Evolutionary conservation across 2,113 vertebrate genomes (phyloP), one percentile per base, ranked within the genome.

Genomic region (Peucedramus taeniatus): DNA sequence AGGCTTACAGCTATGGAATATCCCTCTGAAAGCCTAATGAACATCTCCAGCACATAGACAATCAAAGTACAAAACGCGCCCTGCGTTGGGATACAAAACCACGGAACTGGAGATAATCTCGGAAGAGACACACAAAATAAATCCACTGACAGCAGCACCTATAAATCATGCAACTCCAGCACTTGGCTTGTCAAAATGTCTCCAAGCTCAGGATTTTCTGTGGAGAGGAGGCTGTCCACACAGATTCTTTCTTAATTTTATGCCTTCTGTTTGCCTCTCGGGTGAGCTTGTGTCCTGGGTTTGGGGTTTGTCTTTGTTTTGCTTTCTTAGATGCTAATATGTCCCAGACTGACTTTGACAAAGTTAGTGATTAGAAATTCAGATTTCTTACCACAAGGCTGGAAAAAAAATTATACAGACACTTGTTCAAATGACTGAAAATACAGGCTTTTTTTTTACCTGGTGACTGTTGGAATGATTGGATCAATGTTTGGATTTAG

Each of bases 1-100:
- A 98, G 98, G 98, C 98, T 98, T 98, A 97, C 97, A 98, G 98
- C 98, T 97, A 97, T 97, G 98, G 98, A 98, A 98, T 98, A 98
- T 97, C 96, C 98, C 97, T 97, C 98, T 98, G 98, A 96, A 94
- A 97, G 97, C 96, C 96, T 97, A 98, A 98, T 98, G 98, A 98
- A 98, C 97, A 96, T 97, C 97, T 98, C 98, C 97, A 94, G 96
- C 97, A 97, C 97, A 98, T 83, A 97, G 93, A 93, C 97, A 93
- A 98, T 98, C 97, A 96, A 98, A 98, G 97, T 89, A 97, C 97
- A 96, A 97, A 95, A 94, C 22, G 63, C 31, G 4, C 87, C 54
- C 30, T 78, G 83, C 91, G 93, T 82, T 79, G 31, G 85, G 94
- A 83, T 86, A 96, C 83, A 89, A 91, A 97, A 75, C 85, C 94